These are phyloP conservation scores for Pseudobourletiella spinata DNA, from an alignment of 1,140 invertebrate species.

Conservation along the genomic window DNA sequence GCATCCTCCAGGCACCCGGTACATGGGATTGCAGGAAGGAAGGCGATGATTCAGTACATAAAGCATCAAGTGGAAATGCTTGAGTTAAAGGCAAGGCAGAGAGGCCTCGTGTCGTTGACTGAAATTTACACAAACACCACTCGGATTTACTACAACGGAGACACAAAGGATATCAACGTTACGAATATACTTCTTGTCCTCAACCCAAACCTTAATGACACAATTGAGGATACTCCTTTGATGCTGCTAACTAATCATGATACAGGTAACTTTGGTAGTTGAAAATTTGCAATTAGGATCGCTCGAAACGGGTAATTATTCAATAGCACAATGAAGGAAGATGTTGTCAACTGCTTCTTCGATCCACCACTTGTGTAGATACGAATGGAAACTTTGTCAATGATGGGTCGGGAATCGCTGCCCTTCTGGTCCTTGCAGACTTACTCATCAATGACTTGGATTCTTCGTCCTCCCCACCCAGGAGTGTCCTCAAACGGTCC, in stretches of 20 bases:
- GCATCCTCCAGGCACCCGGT: background rate
- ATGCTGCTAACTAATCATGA: conserved; percentile 26
- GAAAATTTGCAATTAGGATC: conserved; percentile 9
- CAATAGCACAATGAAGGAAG: too few species aligned
- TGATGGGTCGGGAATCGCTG: conserved; percentile 22
- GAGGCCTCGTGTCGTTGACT: background rate
- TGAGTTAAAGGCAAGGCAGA: background rate
- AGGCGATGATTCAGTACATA: background rate
- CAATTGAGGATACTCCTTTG: conserved; percentile 14
- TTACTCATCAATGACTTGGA: conserved; percentile 5
- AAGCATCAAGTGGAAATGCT: background rate
- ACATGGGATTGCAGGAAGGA: background rate
- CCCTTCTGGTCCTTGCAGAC: conserved; percentile 10
- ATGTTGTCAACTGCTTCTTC: background rate
- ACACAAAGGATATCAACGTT: background rate
- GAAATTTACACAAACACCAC: background rate
- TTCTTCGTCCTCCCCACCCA: background rate
- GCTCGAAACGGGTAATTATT: too few species aligned
- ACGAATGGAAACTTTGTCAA: background rate
- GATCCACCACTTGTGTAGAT: background rate
- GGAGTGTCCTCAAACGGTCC: conserved; percentile 7
- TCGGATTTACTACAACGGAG: background rate
- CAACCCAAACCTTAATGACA: background rate
- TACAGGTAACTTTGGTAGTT: conserved; percentile 2
- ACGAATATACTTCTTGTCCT: conserved; percentile 9